Percentiles rank a stretch among this genome's conserved stretches.
Evolutionary conservation across 2,797 vertebrate genomes (phyloP).

Genomic region (Molossus alvarezi): DNA sequence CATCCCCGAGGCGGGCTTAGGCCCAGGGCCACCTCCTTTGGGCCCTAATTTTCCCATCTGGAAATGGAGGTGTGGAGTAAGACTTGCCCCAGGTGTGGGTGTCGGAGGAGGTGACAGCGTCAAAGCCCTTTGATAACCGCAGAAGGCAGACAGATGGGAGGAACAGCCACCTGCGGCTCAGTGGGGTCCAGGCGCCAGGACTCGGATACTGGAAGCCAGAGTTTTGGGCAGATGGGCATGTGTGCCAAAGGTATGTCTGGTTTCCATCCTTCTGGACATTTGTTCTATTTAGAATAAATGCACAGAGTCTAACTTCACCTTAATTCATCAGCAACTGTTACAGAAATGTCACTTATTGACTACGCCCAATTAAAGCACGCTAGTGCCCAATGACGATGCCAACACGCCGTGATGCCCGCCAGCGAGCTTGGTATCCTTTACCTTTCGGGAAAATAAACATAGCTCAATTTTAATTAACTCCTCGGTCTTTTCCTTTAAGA

Average conservation of each 20-base stretch:
- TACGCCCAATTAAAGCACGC: background rate
- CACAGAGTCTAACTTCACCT: background rate
- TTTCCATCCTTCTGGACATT: background rate
- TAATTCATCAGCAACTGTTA: background rate
- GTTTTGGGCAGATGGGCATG: accelerated
- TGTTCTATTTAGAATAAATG: too few relatives aligned
- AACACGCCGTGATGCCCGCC: accelerated
- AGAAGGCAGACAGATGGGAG: accelerated
- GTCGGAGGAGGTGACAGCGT: accelerated
- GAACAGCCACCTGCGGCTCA: accelerated
- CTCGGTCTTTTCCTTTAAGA: background rate
- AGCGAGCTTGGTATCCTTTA: background rate
- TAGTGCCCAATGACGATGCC: accelerated
- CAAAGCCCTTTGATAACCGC: accelerated
- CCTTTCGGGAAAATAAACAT: background rate
- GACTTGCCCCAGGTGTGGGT: background rate
- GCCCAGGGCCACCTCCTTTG: background rate
- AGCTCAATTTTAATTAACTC: background rate
- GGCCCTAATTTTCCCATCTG: background rate
- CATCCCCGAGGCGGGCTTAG: accelerated
- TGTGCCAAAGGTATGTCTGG: too few relatives aligned
- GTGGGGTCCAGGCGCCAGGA: accelerated
- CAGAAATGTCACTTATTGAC: background rate
- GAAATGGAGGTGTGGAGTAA: background rate
- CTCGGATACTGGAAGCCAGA: accelerated